Percentiles rank a stretch among this genome's conserved stretches.
phyloP scores from a whole-genome alignment of 2,113 vertebrate species.

The Chiloscyllium plagiosum region DNA sequence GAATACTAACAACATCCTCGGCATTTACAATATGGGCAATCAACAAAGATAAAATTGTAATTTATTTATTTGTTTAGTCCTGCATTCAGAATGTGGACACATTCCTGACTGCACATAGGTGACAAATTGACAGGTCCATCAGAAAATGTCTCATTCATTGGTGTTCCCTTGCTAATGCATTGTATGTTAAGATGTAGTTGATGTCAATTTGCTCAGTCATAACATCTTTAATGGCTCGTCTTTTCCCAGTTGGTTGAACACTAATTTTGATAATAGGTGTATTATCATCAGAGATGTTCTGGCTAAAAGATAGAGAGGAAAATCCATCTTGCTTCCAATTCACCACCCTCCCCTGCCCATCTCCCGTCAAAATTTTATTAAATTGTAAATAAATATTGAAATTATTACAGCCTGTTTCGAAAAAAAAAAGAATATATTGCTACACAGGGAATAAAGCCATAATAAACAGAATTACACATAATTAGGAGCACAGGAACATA shows the following conservation, averaged over 20 bases:
- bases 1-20: constrained; percentile 54
- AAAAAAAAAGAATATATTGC: background rate
- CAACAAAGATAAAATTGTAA: constrained; percentile 54
- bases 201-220: constrained; percentile 52
- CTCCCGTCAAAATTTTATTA: constrained; percentile 42
- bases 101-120: constrained; percentile 46
- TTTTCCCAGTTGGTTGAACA: constrained; percentile 52
- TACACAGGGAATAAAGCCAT: background rate
- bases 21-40: constrained; percentile 48
- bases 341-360: background rate
- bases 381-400: constrained; percentile 55
- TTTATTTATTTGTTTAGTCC: constrained; percentile 62
- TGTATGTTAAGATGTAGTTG: constrained; percentile 53
- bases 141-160: constrained; percentile 47
- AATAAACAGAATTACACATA: background rate
- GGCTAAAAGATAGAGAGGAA: constrained; percentile 28
- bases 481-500: background rate
- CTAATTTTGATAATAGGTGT: constrained; percentile 62
- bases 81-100: constrained; percentile 45
- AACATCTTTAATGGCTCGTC: constrained; percentile 52
- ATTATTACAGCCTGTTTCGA: constrained; percentile 43
- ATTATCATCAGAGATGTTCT: constrained; percentile 52
- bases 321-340: background rate
- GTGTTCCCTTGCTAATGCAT: constrained; percentile 58
- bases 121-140: constrained; percentile 53